A percentile compares a stretch with the other conserved stretches of the same genome.
Conservation (phyloP, 37 sponge, comb jelly and placozoan genomes). For the Halisarca cf. caerulea region DNA sequence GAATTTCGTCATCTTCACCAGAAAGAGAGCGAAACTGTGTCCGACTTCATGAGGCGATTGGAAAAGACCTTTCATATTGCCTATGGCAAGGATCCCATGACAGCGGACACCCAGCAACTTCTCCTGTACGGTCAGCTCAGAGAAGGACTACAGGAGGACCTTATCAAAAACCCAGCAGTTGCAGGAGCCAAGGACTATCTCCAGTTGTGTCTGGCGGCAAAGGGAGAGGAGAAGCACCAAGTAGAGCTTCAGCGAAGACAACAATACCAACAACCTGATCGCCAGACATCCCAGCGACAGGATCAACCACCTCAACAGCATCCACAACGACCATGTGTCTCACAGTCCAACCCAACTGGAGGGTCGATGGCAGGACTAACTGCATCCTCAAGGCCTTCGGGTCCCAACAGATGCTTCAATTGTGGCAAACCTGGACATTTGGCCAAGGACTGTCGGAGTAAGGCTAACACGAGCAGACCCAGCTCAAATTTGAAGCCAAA, state of each 20-base stretch:
- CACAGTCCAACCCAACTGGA: neutral
- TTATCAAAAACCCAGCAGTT: conserved; percentile 26
- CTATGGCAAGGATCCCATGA: conserved; percentile 41
- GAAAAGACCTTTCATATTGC: conserved; percentile 43
- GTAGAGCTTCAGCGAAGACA: conserved; percentile 3
- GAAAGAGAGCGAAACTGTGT: conserved; percentile 20
- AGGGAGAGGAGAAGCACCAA: conserved; percentile 24
- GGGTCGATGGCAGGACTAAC: neutral
- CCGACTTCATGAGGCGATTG: conserved; percentile 33
- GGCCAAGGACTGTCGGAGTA: neutral
- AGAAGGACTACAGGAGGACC: neutral
- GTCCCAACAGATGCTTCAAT: neutral
- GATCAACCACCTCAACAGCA: too few species aligned
- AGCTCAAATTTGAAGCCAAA: neutral
- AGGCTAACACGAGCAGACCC: neutral
- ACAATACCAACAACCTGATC: conserved; percentile 21
- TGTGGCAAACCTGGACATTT: conserved; percentile 28
- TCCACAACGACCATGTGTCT: neutral
- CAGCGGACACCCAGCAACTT: conserved; percentile 26
- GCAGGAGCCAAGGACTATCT: conserved; percentile 16
- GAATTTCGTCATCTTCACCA: conserved; percentile 48
- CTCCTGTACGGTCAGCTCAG: conserved; percentile 30
- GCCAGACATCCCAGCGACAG: neutral
- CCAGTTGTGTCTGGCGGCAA: conserved; percentile 24
- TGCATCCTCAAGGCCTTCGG: neutral